Conservation (phyloP, 1,140 invertebrate genomes). For the Euura saliciscinereae region DNA sequence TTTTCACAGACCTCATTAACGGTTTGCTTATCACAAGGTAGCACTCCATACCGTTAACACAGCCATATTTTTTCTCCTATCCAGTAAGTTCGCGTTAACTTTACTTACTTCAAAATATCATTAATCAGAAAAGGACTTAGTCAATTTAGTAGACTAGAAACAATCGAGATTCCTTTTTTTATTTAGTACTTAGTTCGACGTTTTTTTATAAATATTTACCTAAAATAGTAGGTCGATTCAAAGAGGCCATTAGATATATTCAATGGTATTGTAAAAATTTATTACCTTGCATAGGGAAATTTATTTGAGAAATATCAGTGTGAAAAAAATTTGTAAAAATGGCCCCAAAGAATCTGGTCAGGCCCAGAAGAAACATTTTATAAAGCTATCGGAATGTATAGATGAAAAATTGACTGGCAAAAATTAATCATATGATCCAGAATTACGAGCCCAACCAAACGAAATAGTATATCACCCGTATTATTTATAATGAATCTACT, state of each 20-base stretch:
- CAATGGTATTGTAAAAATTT: background rate
- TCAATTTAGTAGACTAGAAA: background rate
- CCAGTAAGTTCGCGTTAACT: background rate
- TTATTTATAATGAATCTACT: background rate
- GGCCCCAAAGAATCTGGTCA: background rate
- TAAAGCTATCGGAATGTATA: conserved; percentile 5
- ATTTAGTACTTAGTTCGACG: background rate
- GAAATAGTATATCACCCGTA: background rate
- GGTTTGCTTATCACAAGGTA: background rate
- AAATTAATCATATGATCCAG: background rate
- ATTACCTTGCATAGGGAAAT: background rate
- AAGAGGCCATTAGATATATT: background rate
- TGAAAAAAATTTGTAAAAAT: background rate
- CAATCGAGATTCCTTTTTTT: background rate
- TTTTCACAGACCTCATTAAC: background rate
- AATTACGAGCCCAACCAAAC: background rate
- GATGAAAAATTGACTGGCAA: background rate
- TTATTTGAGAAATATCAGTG: background rate
- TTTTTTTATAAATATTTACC: background rate
- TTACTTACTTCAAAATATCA: background rate
- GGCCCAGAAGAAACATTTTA: background rate
- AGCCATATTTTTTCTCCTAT: background rate
- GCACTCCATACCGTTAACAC: background rate
- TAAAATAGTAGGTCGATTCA: background rate
- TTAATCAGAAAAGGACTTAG: background rate